phyloP scores from a whole-genome alignment of 2,113 vertebrate species.

The Chaetorhynchus papuensis region DNA sequence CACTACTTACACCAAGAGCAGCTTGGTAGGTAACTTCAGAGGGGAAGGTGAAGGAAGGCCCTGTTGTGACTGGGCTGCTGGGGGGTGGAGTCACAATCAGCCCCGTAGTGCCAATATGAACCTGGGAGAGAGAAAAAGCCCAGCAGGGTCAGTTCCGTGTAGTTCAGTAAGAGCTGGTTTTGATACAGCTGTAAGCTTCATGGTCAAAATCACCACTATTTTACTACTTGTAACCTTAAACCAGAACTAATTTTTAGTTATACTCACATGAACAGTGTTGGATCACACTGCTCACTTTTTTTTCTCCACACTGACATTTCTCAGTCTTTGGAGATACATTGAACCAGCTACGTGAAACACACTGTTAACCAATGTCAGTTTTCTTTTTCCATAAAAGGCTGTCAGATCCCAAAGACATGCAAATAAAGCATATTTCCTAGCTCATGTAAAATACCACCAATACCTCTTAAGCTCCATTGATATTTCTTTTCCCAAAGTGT shows the following conservation, averaged over 20 bases:
- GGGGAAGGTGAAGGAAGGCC: slow-evolving; percentile 91
- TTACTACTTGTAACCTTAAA: neutral
- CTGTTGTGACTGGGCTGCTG: slow-evolving; percentile 93
- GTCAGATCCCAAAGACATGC: neutral
- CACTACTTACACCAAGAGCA: slow-evolving; percentile 75
- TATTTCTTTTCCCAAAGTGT: neutral
- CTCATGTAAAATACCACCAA: neutral
- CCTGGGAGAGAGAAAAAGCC: slow-evolving; percentile 70
- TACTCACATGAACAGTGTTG: neutral
- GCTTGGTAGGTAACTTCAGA: slow-evolving; percentile 86
- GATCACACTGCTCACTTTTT: neutral
- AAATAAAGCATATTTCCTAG: neutral
- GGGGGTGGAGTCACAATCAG: slow-evolving; percentile 96
- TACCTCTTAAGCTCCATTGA: neutral
- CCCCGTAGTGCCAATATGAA: slow-evolving; percentile 95
- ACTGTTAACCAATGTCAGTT: neutral
- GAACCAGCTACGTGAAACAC: neutral
- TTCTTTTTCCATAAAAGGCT: neutral
- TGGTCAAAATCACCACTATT: neutral
- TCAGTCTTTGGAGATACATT: neutral
- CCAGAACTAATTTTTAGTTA: neutral
- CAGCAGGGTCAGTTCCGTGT: neutral
- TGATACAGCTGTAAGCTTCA: neutral
- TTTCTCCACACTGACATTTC: neutral
- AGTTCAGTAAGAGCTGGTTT: neutral